Percentiles rank a stretch among this genome's conserved stretches.
These are phyloP conservation scores for Sipha maydis DNA, from an alignment of 2,888 invertebrate genomes.

Conservation along the genomic window DNA sequence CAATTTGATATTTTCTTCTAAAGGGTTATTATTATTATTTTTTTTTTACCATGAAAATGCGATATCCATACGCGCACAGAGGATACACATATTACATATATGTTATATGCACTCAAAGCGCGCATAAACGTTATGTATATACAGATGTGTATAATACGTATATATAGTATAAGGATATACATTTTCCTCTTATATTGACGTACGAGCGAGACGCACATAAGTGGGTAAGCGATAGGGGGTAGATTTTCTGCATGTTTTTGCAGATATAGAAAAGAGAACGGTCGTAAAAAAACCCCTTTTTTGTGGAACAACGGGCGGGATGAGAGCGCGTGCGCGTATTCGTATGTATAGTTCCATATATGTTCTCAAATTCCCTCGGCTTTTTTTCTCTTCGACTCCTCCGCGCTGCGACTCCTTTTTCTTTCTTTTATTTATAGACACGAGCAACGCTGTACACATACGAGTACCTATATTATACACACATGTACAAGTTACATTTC, in stretches of 20 bases:
- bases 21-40: conserved; percentile 41
- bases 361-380: conserved; percentile 56
- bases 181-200: conserved; percentile 59
- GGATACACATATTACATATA: neutral
- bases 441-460: neutral
- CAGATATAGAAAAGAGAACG: conserved; percentile 59
- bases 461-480: neutral
- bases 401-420: neutral
- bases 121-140: neutral
- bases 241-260: conserved; percentile 58
- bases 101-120: neutral
- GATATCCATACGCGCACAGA: neutral
- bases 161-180: conserved; percentile 41
- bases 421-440: conserved; percentile 56
- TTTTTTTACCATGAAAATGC: conserved; percentile 22
- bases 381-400: conserved; percentile 21
- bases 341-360: conserved; percentile 33
- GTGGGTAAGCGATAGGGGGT: conserved; percentile 60
- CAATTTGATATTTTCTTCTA: conserved; percentile 45
- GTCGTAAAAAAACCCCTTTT: conserved; percentile 46
- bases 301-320: neutral
- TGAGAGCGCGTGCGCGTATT: conserved; percentile 14
- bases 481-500: conserved; percentile 40
- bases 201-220: conserved; percentile 49
- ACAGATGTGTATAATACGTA: conserved; percentile 7